Conservation (phyloP, 2,888 invertebrate species). For the Scaptomyza cyrtandrae region DNA sequence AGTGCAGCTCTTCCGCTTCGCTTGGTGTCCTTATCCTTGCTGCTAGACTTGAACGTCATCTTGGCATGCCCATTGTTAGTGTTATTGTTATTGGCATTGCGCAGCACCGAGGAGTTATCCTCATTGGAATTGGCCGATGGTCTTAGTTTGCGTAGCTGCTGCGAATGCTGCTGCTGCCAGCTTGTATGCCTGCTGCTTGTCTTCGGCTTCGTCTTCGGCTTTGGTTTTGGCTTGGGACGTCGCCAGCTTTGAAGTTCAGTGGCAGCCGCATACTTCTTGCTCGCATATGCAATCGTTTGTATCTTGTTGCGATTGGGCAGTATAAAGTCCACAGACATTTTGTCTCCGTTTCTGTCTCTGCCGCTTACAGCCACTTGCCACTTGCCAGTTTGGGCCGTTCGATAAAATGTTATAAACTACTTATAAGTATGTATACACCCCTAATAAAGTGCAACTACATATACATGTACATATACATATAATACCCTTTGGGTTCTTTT, state of each 20-base stretch:
- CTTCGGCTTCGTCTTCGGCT: conserved; percentile 40
- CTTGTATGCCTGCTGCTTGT: conserved; percentile 14
- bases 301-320: conserved; percentile 77
- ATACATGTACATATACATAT: conserved; percentile 2
- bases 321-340: conserved; percentile 81
- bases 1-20: conserved; percentile 56
- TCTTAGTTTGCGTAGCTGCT: conserved; percentile 53
- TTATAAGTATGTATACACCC: conserved; percentile 29
- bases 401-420: conserved; percentile 53
- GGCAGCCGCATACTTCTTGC: conserved; percentile 68
- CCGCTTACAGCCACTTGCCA: conserved; percentile 49
- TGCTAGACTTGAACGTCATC: conserved; percentile 50
- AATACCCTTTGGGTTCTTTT: conserved; percentile 43
- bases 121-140: conserved; percentile 35
- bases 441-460: conserved; percentile 10
- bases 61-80: conserved; percentile 58
- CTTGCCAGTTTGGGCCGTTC: conserved; percentile 64
- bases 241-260: conserved; percentile 69
- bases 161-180: conserved; percentile 27
- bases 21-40: conserved; percentile 58
- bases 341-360: conserved; percentile 51
- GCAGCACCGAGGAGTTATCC: conserved; percentile 68
- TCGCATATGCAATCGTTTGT: conserved; percentile 75
- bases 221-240: conserved; percentile 61
- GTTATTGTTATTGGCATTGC: conserved; percentile 63